Evolutionary conservation across 2,888 invertebrate genomes (phyloP), one percentile per base, ranked within the genome.

Genomic region (Protodeltote pygarga): DNA sequence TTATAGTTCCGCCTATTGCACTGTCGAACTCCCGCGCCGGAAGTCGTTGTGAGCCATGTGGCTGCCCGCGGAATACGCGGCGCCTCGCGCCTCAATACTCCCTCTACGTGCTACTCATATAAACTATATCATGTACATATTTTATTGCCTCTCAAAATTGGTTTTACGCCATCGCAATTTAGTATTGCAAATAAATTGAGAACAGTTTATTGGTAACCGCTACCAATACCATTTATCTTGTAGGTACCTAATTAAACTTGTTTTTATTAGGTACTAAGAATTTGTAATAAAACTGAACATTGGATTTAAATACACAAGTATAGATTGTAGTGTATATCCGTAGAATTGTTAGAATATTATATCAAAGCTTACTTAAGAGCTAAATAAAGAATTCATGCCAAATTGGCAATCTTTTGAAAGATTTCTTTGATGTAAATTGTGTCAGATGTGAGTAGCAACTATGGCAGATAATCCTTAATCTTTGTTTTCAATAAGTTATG

Each of bases 1-100:
- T 73, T 85, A 84, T 83, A 77, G 81, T 85, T 85, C 83, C 83
- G 85, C 73, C 78, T 79, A 79, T 81, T 74, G 82, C 77, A 60
- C 65, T 77, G 81, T 81, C 76, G 79, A 83, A 81, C 76, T 79
- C 74, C 57, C 76, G 75, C 71, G 67, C 75, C 83, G 86, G 89
- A 88, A 87, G 87, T 81, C 75, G 83, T 87, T 87, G 69, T 57
- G 73, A 61, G 65, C 48, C 67, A 69, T 73, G 74, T 62, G 68
- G 64, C 62, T 33, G 31, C 45, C 35, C 47, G 41, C 50, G 34
- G 29, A 32, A 10, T 9, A 2, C 32, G n/a, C 37, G 14, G 17
- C 14, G 16, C 31, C 38, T 31, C 46, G 31, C 42, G 35, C 38
- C 49, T 51, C 47, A 25, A 44, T 58, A 48, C 32, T 46, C 39